Evolutionary conservation across 2,888 invertebrate genomes (phyloP).

Genomic region (Parochlus steinenii): DNA sequence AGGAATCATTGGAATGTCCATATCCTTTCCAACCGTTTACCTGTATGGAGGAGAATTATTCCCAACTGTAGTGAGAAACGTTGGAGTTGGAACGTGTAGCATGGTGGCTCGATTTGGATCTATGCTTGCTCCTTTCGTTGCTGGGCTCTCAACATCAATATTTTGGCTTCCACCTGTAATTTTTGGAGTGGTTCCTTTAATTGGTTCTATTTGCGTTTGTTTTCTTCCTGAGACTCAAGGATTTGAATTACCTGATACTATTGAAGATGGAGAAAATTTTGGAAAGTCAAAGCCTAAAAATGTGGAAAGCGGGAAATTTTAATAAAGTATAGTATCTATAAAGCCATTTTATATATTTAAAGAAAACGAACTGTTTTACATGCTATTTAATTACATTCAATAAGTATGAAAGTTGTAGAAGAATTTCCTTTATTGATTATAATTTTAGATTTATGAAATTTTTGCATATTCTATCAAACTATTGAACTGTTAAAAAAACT

Average conservation of each 20-base stretch:
- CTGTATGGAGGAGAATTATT: constrained; percentile 77
- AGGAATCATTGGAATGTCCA: constrained; percentile 65
- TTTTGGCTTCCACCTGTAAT: constrained; percentile 51
- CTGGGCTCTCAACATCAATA: constrained; percentile 37
- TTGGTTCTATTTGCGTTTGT: constrained; percentile 49
- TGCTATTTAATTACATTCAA: no score
- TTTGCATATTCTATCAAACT: no score
- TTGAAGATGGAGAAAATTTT: constrained; percentile 59
- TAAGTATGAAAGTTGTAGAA: no score
- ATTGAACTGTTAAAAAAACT: no score
- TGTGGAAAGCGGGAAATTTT: no score
- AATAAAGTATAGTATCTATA: no score
- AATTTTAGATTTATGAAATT: no score
- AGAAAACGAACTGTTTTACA: no score
- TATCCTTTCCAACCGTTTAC: constrained; percentile 73
- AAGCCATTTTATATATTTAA: no score
- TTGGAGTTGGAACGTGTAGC: constrained; percentile 71
- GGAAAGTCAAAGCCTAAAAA: constrained; percentile 30
- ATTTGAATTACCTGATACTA: constrained; percentile 56
- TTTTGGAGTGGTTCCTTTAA: constrained; percentile 51
- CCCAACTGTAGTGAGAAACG: constrained; percentile 76
- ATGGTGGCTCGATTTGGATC: constrained; percentile 75
- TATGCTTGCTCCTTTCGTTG: constrained; percentile 68
- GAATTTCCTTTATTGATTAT: no score
- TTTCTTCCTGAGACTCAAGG: constrained; percentile 60